phyloP scores from a whole-genome alignment of 2,888 invertebrate species.

The Tinea pellionella region DNA sequence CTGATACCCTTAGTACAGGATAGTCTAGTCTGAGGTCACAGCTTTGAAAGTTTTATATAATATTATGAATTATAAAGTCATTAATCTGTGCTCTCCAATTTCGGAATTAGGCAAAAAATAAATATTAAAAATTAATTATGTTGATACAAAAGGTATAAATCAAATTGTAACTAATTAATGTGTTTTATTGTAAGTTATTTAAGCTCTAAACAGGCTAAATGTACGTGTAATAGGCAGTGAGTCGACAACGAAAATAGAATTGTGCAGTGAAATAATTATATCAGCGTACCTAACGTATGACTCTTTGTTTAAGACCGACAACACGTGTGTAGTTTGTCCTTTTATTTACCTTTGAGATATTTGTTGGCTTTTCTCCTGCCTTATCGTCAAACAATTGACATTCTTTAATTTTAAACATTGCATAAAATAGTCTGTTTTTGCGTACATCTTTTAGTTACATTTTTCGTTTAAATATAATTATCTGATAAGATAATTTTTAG shows the following conservation, averaged over 20 bases:
- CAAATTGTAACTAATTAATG: not conserved
- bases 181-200: conserved; percentile 1
- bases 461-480: too few species aligned
- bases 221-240: not conserved
- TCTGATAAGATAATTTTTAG: too few species aligned
- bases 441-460: too few species aligned
- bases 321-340: conserved; percentile 28
- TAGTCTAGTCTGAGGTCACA: too few species aligned
- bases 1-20: too few species aligned
- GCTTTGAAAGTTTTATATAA: too few species aligned
- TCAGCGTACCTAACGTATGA: conserved; percentile 37
- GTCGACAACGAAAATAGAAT: conserved; percentile 46
- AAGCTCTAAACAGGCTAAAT: not conserved
- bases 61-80: too few species aligned
- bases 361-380: not conserved
- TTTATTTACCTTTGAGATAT: not conserved
- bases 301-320: conserved; percentile 46
- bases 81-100: too few species aligned
- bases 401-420: not conserved
- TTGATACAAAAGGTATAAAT: not conserved
- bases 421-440: too few species aligned
- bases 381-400: not conserved
- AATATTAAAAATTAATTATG: too few species aligned
- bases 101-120: too few species aligned
- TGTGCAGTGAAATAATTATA: conserved; percentile 55